These are phyloP conservation scores for Astropecten irregularis DNA, from an alignment of 53 echinoderm and acorn worm species.

Conservation along the genomic window DNA sequence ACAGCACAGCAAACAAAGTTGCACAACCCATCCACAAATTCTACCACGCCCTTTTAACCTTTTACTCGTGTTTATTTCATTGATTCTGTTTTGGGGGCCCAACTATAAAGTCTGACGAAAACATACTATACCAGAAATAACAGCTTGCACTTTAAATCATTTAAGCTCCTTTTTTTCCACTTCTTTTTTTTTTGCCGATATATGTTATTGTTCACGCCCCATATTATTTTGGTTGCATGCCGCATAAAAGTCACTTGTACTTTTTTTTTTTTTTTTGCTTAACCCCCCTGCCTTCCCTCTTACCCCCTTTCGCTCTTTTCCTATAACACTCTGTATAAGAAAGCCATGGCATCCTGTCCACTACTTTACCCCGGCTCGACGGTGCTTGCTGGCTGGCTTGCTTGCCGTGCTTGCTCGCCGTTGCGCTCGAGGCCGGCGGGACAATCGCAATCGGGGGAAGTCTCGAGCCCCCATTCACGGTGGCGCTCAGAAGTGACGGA, in stretches of 20 bases:
- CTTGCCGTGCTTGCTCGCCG: too few relatives aligned
- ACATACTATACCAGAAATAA: not conserved
- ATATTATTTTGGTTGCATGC: not conserved
- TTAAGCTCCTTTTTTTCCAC: conserved; percentile 18
- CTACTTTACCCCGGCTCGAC: not conserved
- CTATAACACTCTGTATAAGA: too few relatives aligned
- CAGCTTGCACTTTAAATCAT: conserved; percentile 45
- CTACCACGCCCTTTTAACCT: too few relatives aligned
- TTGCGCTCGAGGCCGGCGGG: conserved; percentile 4
- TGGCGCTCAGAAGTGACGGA: conserved; percentile 42
- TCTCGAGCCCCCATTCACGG: conserved; percentile 1
- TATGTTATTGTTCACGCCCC: conserved; percentile 41
- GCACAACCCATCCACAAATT: too few relatives aligned
- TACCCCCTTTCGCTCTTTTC: too few relatives aligned
- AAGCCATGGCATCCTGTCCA: too few relatives aligned
- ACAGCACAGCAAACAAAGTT: too few relatives aligned
- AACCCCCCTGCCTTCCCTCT: too few relatives aligned
- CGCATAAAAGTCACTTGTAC: conserved; percentile 39
- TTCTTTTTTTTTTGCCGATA: conserved; percentile 1
- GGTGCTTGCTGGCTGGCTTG: not conserved
- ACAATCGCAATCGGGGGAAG: not conserved
- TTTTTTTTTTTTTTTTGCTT: not conserved
- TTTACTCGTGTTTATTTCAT: too few relatives aligned
- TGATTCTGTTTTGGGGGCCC: too few relatives aligned
- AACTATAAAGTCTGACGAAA: too few relatives aligned